Evolutionary conservation across 2,797 vertebrate genomes (phyloP), one percentile per base, ranked within the genome.

Genomic region (Carapus acus): DNA sequence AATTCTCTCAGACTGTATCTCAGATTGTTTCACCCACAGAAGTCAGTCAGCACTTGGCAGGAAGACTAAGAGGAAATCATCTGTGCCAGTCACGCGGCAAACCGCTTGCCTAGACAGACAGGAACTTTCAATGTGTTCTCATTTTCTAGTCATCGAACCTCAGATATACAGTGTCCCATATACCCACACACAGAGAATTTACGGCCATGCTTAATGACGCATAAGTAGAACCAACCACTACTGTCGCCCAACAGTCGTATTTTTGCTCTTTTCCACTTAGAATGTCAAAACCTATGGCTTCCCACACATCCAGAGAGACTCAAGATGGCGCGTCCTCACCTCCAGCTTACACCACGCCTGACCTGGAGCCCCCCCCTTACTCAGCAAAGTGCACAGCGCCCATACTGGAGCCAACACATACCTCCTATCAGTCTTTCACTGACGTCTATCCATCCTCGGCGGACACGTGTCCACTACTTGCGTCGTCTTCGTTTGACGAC

Each of bases 261-360:
- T 13, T 8, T 11, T 24, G 7, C 49, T 44, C 49, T 53, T 49
- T 36, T 40, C 62, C 27, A 24, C 37, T 22, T 66, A 86, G 52
- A 18, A 87, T 83, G 83, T 46, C 76, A 1, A 65, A 67, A 3
- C 8, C 51, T 8, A 43, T 54, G 2, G 69, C 55, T 7, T 2
- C 1, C 29, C 12, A 54, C 21, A 6, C 21, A 8, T 14, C 45
- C 17, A 46, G 13, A 16, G 56, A 54, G 0, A 2, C 24, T 4
- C 24, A 27, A 9, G 24, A 27, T 27, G 24, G 17, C 14, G 21
- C 8, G 20, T 23, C 66, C 22, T 21, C 63, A 0, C 33, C 67
- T 2, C 57, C 27, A 0, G 23, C 49, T 1, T 61, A 66, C 50
- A 44, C 54, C 60, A 17, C 48, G 27, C 19, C 40, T 1, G 65